Percentiles rank a stretch among this genome's conserved stretches.
Evolutionary conservation across 2,113 vertebrate species (phyloP).

Genomic region (Ibidorhyncha struthersii): DNA sequence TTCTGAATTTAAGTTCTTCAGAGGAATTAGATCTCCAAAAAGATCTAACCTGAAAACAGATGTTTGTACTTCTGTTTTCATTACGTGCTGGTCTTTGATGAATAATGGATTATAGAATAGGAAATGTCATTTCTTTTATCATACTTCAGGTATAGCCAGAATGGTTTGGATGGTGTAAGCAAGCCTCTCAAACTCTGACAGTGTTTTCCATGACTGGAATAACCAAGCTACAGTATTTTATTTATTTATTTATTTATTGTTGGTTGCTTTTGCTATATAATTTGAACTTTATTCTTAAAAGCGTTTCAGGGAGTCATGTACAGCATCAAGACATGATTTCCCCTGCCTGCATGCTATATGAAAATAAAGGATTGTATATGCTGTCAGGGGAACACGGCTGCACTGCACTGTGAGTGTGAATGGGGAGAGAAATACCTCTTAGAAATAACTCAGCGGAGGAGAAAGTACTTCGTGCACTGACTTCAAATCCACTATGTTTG

Average conservation of each 20-base stretch:
- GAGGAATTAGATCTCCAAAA: constrained; percentile 15
- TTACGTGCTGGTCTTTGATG: neutral
- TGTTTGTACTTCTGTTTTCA: constrained; percentile 37
- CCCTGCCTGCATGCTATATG: neutral
- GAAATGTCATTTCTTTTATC: constrained; percentile 43
- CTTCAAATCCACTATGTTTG: neutral
- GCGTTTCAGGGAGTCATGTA: neutral
- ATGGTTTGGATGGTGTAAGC: neutral
- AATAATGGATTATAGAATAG: constrained; percentile 43
- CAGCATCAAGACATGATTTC: neutral
- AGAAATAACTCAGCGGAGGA: neutral
- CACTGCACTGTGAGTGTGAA: neutral
- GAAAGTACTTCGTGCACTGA: neutral
- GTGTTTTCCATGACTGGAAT: neutral
- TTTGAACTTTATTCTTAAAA: neutral
- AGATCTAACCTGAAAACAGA: constrained; percentile 29
- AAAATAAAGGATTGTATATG: neutral
- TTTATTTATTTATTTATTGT: neutral
- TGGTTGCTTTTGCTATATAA: neutral
- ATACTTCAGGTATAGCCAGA: neutral
- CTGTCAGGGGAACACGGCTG: neutral
- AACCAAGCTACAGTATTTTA: neutral
- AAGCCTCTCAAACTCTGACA: neutral
- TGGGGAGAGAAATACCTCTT: neutral
- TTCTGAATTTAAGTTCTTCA: constrained; percentile 26